Conservation (phyloP, 2,113 vertebrate genomes). For the Prunella fulvescens region DNA sequence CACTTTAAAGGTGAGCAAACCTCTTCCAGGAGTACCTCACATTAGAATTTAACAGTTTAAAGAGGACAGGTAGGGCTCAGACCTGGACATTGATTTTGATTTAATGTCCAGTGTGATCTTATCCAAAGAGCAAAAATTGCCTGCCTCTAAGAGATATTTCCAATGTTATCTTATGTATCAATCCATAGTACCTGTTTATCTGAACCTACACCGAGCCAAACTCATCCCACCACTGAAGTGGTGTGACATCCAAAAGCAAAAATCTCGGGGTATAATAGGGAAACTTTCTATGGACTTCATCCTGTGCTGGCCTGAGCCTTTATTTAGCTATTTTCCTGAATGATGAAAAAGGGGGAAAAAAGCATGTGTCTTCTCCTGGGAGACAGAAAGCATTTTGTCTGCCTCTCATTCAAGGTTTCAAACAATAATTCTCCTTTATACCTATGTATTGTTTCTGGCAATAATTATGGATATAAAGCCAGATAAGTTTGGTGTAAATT, state of each 20-base stretch:
- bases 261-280: neutral
- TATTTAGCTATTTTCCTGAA: conserved; percentile 19
- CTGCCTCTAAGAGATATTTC: neutral
- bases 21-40: neutral
- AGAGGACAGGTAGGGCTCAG: neutral
- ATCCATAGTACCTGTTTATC: neutral
- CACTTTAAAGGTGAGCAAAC: neutral
- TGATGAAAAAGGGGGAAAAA: neutral
- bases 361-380: neutral
- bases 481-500: conserved; percentile 53
- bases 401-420: conserved; percentile 12
- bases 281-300: neutral
- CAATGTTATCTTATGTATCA: neutral
- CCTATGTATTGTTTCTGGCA: conserved; percentile 36
- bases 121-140: neutral
- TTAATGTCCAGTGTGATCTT: neutral
- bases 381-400: conserved; percentile 15
- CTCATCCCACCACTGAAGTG: neutral
- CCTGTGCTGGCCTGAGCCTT: neutral
- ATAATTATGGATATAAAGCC: conserved; percentile 23
- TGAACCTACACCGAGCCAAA: neutral
- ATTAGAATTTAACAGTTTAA: neutral
- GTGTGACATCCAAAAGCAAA: neutral
- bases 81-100: neutral
- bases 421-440: conserved; percentile 31